Evolutionary conservation across 2,888 invertebrate genomes (phyloP).

Genomic region (Lordiphosa fenestrarum): DNA sequence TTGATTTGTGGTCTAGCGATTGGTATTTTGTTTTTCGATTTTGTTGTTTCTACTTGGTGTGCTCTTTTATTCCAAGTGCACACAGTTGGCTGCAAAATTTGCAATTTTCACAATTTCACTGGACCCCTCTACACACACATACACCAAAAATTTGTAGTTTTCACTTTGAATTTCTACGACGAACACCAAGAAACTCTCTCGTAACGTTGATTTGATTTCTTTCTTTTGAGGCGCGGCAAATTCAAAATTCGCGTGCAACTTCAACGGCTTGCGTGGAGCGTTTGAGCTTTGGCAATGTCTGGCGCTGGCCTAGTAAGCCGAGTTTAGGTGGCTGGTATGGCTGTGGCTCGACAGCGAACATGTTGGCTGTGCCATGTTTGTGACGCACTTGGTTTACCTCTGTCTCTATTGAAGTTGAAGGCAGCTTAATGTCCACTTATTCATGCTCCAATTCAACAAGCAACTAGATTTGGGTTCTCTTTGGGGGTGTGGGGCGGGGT

Average conservation of each 20-base stretch:
- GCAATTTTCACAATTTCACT: constrained; percentile 70
- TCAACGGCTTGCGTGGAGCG: constrained; percentile 59
- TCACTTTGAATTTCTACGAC: constrained; percentile 61
- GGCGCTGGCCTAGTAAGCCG: constrained; percentile 20
- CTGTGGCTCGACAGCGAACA: constrained; percentile 45
- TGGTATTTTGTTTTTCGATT: constrained; percentile 17
- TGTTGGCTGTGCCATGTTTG: constrained; percentile 29
- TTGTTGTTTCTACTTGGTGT: constrained; percentile 32
- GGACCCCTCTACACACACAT: constrained; percentile 17
- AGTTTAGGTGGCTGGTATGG: neutral
- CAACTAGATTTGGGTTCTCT: constrained; percentile 5
- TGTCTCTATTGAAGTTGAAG: neutral
- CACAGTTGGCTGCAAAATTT: constrained; percentile 37
- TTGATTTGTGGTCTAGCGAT: neutral
- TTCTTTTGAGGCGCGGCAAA: constrained; percentile 22
- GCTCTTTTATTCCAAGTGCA: constrained; percentile 73
- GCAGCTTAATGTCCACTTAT: constrained; percentile 39
- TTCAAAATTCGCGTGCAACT: constrained; percentile 67
- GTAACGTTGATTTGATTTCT: constrained; percentile 23
- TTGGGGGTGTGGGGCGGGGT: too few relatives aligned
- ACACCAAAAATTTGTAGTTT: constrained; percentile 51
- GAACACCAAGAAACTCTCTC: constrained; percentile 51
- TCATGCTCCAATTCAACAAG: constrained; percentile 53
- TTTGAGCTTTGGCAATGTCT: constrained; percentile 46
- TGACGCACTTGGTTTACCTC: constrained; percentile 17